A percentile compares a stretch with the other conserved stretches of the same genome.
phyloP scores from a whole-genome alignment of 2,888 invertebrate genomes.

The Baronia brevicornis region DNA sequence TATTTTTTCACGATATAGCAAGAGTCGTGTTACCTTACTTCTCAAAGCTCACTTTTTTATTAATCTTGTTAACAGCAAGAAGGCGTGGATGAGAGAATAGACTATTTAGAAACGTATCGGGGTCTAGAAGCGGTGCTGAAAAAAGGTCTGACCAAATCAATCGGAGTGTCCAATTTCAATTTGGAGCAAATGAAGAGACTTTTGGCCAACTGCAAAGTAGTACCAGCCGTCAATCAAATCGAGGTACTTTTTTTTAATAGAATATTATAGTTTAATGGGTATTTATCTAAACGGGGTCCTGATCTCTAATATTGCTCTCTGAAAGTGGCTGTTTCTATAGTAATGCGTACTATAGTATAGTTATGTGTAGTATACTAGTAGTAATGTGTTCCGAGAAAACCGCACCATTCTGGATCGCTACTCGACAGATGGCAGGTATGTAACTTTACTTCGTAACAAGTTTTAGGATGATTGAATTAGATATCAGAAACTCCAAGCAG shows the following conservation, averaged over 20 bases:
- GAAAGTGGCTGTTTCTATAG: too few relatives aligned
- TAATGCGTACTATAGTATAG: too few relatives aligned
- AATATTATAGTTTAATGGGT: not conserved
- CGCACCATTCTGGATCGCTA: too few relatives aligned
- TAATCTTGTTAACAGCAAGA: slow-evolving; percentile 36
- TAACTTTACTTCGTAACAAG: too few relatives aligned
- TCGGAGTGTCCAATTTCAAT: slow-evolving; percentile 90
- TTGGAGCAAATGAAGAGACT: slow-evolving; percentile 80
- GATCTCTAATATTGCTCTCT: too few relatives aligned
- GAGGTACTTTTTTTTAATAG: slow-evolving; percentile 38
- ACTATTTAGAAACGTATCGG: slow-evolving; percentile 84
- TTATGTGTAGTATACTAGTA: too few relatives aligned
- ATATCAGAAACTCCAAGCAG: too few relatives aligned
- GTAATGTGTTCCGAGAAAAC: too few relatives aligned
- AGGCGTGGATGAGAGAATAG: slow-evolving; percentile 76
- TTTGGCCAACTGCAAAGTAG: slow-evolving; percentile 73
- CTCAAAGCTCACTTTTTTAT: not conserved
- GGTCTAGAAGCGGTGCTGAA: slow-evolving; percentile 83
- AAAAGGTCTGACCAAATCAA: slow-evolving; percentile 78
- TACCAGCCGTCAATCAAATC: slow-evolving; percentile 76
- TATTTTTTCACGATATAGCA: too few relatives aligned
- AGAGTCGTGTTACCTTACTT: too few relatives aligned
- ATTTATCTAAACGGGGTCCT: not conserved
- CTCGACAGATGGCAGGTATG: too few relatives aligned
- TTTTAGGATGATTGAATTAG: too few relatives aligned